Percentiles rank a stretch among this genome's conserved stretches.
Conservation (phyloP, 2,888 invertebrate genomes). For the Aphelenchoides bicaudatus region DNA sequence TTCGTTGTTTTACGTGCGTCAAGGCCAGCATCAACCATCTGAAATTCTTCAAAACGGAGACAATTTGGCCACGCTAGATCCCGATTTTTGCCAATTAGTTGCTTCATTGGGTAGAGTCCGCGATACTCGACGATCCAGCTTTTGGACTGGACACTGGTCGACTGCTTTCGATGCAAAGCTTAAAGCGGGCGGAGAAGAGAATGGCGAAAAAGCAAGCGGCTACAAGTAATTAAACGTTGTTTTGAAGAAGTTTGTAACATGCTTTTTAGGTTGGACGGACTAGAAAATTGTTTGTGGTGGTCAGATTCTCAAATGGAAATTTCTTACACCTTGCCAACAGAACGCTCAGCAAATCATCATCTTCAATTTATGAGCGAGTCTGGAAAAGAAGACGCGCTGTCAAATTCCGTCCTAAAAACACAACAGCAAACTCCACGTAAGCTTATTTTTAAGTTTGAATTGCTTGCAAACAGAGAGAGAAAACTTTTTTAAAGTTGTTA, state of each 20-base stretch:
- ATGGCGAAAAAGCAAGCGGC: neutral
- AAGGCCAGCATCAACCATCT: constrained; percentile 74
- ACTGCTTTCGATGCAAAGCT: constrained; percentile 67
- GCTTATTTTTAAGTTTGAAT: neutral
- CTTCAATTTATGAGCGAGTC: neutral
- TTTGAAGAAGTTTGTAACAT: too few relatives aligned
- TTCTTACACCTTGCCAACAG: constrained; percentile 81
- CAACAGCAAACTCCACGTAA: constrained; percentile 17
- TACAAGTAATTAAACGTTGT: neutral
- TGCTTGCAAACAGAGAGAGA: neutral
- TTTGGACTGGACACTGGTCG: constrained; percentile 85
- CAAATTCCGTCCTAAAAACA: neutral
- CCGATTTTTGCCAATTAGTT: constrained; percentile 68
- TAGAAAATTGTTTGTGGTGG: constrained; percentile 52
- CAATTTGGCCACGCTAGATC: constrained; percentile 62
- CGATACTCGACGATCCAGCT: constrained; percentile 78
- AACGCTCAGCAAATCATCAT: constrained; percentile 23
- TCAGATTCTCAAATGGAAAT: constrained; percentile 68
- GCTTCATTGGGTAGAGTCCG: constrained; percentile 83
- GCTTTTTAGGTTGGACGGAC: constrained; percentile 42
- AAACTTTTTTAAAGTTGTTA: too few relatives aligned
- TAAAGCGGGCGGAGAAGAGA: constrained; percentile 9
- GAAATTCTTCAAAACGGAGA: constrained; percentile 78
- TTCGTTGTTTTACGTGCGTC: constrained; percentile 86
- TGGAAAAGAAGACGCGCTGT: neutral